These are phyloP conservation scores for Limenitis arthemis DNA, from an alignment of 2,888 invertebrate species.

Conservation along the genomic window DNA sequence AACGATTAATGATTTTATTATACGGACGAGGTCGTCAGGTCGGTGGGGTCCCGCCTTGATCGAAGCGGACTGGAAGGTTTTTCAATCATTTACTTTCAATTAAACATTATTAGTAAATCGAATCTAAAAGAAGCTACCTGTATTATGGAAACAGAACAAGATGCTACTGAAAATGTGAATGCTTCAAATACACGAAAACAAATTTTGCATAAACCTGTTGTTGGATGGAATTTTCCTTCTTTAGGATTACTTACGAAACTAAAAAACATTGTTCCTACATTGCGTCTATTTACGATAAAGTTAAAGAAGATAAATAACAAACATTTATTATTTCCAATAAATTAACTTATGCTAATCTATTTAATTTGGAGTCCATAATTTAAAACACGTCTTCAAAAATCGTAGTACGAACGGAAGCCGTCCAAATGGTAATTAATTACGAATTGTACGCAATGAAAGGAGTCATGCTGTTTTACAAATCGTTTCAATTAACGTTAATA, in stretches of 20 bases:
- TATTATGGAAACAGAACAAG: constrained; percentile 26
- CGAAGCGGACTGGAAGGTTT: constrained; percentile 32
- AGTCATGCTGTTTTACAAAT: constrained; percentile 72
- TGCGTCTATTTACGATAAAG: background rate
- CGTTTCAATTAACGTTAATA: constrained; percentile 68
- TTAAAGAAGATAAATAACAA: background rate
- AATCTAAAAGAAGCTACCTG: constrained; percentile 7
- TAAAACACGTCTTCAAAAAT: constrained; percentile 28
- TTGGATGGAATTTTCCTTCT: too few relatives aligned
- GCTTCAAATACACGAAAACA: background rate
- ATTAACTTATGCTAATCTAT: constrained; percentile 6
- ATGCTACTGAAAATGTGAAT: background rate
- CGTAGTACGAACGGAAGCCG: constrained; percentile 63
- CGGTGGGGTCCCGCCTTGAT: constrained; percentile 40
- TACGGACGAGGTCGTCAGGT: constrained; percentile 66
- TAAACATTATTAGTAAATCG: constrained; percentile 41
- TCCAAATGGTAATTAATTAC: constrained; percentile 68
- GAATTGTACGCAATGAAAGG: constrained; percentile 71
- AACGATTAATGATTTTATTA: constrained; percentile 73
- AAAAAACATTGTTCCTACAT: too few relatives aligned
- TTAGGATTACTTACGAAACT: too few relatives aligned
- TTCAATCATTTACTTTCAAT: constrained; percentile 52
- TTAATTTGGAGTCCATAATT: constrained; percentile 1
- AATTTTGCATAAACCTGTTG: too few relatives aligned
- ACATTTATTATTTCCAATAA: constrained; percentile 1